phyloP scores from a whole-genome alignment of 1,140 invertebrate genomes.

The Sminthurinus signatus region DNA sequence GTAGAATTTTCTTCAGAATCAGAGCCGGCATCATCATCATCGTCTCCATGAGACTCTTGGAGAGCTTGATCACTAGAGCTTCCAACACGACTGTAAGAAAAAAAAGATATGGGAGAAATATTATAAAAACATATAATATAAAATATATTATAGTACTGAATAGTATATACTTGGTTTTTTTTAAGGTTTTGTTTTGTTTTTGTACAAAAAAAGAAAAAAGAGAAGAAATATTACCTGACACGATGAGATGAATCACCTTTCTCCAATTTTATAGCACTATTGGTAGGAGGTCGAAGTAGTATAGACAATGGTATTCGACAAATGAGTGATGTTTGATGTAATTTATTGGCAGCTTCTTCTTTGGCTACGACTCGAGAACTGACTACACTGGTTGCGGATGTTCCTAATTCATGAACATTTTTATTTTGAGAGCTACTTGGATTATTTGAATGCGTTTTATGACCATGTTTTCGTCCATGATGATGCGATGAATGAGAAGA shows the following conservation, averaged over 20 bases:
- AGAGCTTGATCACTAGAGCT: conserved; percentile 32
- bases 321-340: conserved; percentile 14
- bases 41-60: background rate
- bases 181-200: too few species aligned
- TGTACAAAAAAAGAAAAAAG: too few species aligned
- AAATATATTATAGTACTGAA: too few species aligned
- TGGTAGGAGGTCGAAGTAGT: conserved; percentile 17
- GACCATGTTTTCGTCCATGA: conserved; percentile 19
- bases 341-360: conserved; percentile 10
- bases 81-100: conserved; percentile 30
- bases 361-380: too few species aligned
- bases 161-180: too few species aligned
- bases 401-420: conserved; percentile 4
- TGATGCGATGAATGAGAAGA: background rate
- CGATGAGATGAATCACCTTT: conserved; percentile 4
- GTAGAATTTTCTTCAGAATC: background rate
- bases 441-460: conserved; percentile 5
- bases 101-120: too few species aligned
- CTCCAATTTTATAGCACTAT: background rate
- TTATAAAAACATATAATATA: too few species aligned
- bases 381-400: too few species aligned
- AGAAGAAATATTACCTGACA: conserved; percentile 16
- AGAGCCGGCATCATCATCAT: conserved; percentile 13
- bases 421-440: background rate
- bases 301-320: conserved; percentile 28